Conservation (phyloP, 2,888 invertebrate species). For the Drosophila ustulata region DNA sequence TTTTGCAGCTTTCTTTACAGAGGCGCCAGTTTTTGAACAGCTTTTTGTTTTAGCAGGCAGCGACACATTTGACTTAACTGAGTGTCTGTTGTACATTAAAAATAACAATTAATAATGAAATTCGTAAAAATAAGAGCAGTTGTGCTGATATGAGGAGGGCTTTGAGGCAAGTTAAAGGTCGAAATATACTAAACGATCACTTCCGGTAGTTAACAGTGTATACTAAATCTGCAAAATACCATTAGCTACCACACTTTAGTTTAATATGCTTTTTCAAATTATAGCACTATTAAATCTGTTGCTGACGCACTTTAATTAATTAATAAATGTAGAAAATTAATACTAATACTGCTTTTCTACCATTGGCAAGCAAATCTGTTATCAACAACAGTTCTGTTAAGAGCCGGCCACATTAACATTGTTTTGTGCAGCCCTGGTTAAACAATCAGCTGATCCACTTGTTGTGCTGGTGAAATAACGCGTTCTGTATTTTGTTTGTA, state of each 20-base stretch:
- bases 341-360: not conserved
- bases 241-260: no score
- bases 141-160: no score
- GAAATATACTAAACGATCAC: not conserved
- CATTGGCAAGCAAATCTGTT: not conserved
- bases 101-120: no score
- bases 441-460: slow-evolving; percentile 37
- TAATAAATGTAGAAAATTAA: not conserved
- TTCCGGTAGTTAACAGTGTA: not conserved
- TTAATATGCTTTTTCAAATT: no score
- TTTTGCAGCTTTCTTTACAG: not conserved
- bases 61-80: not conserved
- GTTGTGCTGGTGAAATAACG: slow-evolving; percentile 17
- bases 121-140: no score
- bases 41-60: no score
- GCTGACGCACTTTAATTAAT: not conserved
- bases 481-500: not conserved
- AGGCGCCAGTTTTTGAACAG: not conserved
- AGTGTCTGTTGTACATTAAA: accelerated
- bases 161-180: not conserved
- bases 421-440: slow-evolving; percentile 20
- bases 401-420: not conserved
- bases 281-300: no score
- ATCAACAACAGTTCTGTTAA: slow-evolving; percentile 3
- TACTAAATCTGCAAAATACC: not conserved